Conservation (phyloP, 2,113 vertebrate species). For the Odontophorus gujanensis region DNA sequence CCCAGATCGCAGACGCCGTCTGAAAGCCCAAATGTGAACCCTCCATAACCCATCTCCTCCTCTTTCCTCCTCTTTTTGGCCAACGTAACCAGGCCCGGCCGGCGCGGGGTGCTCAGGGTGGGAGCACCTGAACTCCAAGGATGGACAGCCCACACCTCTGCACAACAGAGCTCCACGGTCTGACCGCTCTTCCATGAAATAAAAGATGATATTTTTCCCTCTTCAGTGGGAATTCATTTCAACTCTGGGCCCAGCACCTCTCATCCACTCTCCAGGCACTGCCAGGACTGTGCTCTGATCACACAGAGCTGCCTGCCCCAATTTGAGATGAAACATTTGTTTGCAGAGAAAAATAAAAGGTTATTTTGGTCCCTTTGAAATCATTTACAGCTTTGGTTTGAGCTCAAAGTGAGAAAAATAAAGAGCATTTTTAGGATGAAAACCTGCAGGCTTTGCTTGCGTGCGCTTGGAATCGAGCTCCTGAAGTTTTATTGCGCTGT, state of each 20-base stretch:
- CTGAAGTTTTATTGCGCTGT: conserved; percentile 7
- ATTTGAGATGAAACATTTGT: conserved; percentile 33
- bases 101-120: background rate
- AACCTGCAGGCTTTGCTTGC: conserved; percentile 24
- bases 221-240: background rate
- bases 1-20: too few relatives aligned
- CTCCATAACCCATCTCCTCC: too few relatives aligned
- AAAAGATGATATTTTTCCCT: background rate
- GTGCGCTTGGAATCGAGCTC: conserved; percentile 9
- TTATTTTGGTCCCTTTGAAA: conserved; percentile 59
- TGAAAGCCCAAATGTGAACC: too few relatives aligned
- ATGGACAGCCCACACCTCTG: background rate
- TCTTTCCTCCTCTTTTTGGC: too few relatives aligned
- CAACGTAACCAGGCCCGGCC: background rate
- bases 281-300: conserved; percentile 14
- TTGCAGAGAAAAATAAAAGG: conserved; percentile 24
- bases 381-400: conserved; percentile 22
- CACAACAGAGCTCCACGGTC: background rate
- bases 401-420: background rate
- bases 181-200: background rate
- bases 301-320: background rate
- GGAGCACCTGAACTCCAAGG: background rate
- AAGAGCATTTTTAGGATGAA: conserved; percentile 6
- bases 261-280: background rate
- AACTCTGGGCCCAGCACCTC: background rate